phyloP scores from a whole-genome alignment of 2,888 invertebrate genomes.

The Ryuthela nishihirai region DNA sequence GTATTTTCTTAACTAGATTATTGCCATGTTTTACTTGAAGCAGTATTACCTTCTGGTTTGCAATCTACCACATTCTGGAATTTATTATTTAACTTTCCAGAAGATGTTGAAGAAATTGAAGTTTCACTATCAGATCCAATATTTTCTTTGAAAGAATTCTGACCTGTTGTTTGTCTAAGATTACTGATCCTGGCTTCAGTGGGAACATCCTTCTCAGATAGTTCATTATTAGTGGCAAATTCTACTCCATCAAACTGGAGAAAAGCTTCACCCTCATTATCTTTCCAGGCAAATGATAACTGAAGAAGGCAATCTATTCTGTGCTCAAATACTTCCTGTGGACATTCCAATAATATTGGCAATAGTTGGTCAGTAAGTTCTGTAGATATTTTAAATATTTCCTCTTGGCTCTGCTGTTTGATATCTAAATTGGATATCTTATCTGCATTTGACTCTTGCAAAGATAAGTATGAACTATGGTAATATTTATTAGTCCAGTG shows the following conservation, averaged over 20 bases:
- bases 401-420: neutral
- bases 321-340: slow-evolving; percentile 10
- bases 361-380: slow-evolving; percentile 4
- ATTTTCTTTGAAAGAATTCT: slow-evolving; percentile 14
- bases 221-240: neutral
- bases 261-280: no score
- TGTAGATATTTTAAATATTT: slow-evolving; percentile 2
- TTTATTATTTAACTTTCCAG: no score
- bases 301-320: slow-evolving; percentile 1
- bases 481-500: slow-evolving; percentile 8
- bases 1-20: no score
- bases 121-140: slow-evolving; percentile 18
- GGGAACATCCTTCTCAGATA: neutral
- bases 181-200: no score
- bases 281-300: slow-evolving; percentile 5
- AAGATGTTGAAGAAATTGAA: slow-evolving; percentile 2
- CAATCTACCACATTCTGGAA: no score
- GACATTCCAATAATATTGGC: slow-evolving; percentile 1
- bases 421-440: no score
- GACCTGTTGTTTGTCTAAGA: no score
- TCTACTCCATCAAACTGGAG: no score
- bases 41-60: no score
- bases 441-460: neutral
- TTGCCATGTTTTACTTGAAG: no score
- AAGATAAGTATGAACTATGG: neutral